A percentile compares a stretch with the other conserved stretches of the same genome.
These are phyloP conservation scores for Lota lota DNA, from an alignment of 2,113 vertebrate genomes.

Conservation along the genomic window DNA sequence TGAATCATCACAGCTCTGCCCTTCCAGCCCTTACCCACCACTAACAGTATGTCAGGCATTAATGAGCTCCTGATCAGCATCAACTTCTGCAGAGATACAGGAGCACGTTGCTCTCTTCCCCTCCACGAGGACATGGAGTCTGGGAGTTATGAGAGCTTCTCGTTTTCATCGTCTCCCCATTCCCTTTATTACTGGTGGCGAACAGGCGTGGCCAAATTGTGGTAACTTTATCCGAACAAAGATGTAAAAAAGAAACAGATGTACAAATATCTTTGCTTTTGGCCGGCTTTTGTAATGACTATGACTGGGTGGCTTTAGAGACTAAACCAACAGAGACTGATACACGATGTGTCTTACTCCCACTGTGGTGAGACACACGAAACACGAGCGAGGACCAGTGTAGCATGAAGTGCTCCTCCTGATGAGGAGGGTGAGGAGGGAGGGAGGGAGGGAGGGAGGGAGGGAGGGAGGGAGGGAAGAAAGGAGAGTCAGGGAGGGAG, in stretches of 20 bases:
- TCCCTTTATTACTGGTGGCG: conserved; percentile 40
- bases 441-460: conserved; percentile 62
- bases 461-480: conserved; percentile 1
- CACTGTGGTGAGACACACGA: conserved; percentile 29
- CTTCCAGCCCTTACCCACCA: conserved; percentile 36
- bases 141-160: conserved; percentile 30
- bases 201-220: conserved; percentile 42
- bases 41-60: conserved; percentile 50
- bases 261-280: neutral
- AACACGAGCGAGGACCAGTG: conserved; percentile 5
- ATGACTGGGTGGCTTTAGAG: conserved; percentile 11
- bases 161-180: conserved; percentile 11
- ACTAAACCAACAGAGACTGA: conserved; percentile 25
- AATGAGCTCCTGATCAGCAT: conserved; percentile 62
- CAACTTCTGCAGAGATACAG: conserved; percentile 50
- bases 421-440: conserved; percentile 47
- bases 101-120: conserved; percentile 55
- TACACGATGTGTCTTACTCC: neutral
- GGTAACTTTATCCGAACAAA: neutral
- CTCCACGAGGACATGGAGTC: conserved; percentile 20
- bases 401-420: conserved; percentile 61
- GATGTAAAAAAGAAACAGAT: neutral
- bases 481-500: neutral
- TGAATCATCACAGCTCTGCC: conserved; percentile 63
- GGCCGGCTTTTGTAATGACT: neutral